Evolutionary conservation across 2,113 vertebrate species (phyloP).

Genomic region (Elgaria multicarinata): DNA sequence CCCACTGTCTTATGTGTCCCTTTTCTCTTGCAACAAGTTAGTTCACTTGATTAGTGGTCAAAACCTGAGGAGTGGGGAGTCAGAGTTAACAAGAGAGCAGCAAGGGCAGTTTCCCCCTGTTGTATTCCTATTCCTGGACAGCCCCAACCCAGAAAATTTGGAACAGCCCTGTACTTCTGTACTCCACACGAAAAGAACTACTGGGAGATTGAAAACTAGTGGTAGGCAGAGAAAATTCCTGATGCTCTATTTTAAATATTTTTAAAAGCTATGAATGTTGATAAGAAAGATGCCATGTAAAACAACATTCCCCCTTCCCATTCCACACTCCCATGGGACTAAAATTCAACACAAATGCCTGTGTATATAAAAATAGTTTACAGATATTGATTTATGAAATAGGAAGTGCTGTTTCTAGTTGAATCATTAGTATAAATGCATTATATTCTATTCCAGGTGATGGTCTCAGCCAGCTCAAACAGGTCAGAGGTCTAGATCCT

Average conservation of each 20-base stretch:
- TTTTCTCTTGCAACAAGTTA: not conserved
- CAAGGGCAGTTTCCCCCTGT: not conserved
- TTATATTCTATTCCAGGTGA: not conserved
- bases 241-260: not conserved
- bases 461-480: too few relatives aligned
- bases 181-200: not conserved
- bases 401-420: not conserved
- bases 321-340: not conserved
- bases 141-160: not conserved
- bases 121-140: not conserved
- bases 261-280: not conserved
- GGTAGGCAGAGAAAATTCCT: not conserved
- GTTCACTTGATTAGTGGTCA: not conserved
- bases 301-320: not conserved
- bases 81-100: not conserved
- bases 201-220: not conserved
- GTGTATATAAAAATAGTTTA: not conserved
- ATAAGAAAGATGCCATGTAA: not conserved
- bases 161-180: not conserved
- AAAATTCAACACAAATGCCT: constrained; percentile 30
- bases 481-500: too few relatives aligned
- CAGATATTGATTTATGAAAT: constrained; percentile 31
- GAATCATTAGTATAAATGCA: constrained; percentile 41
- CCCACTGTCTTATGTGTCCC: not conserved
- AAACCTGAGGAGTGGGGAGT: too few relatives aligned